Percentiles rank a stretch among this genome's conserved stretches.
Evolutionary conservation across 2,797 vertebrate species (phyloP).

Genomic region (Circus cinereus): DNA sequence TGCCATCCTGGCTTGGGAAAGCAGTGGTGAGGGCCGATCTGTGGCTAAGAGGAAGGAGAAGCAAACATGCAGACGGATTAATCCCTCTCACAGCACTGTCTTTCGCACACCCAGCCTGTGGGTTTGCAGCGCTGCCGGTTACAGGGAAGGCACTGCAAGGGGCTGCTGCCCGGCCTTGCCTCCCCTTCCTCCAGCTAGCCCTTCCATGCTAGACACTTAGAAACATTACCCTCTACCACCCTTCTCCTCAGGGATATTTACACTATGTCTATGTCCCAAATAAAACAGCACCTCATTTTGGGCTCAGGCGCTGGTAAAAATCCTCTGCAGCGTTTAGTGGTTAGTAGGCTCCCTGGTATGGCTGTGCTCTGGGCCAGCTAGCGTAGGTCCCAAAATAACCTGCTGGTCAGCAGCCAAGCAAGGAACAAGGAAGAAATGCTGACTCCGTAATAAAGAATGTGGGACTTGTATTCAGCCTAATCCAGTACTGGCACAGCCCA

Average conservation of each 20-base stretch:
- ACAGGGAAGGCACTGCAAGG: background rate
- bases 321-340: background rate
- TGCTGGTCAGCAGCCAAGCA: slow-evolving; percentile 43
- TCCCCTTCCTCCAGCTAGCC: background rate
- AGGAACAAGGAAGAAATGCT: slow-evolving; percentile 50
- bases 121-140: rapidly evolving
- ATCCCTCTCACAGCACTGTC: background rate
- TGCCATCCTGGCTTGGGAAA: background rate
- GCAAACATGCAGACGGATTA: background rate
- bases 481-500: background rate
- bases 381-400: slow-evolving; percentile 52
- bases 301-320: background rate
- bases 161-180: background rate
- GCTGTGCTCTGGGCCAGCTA: slow-evolving; percentile 7
- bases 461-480: background rate
- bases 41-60: background rate
- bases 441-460: slow-evolving; percentile 39
- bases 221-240: background rate
- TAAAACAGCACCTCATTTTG: background rate
- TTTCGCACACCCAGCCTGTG: background rate
- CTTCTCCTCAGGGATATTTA: background rate
- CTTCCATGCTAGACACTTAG: background rate
- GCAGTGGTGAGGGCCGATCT: rapidly evolving
- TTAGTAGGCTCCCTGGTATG: background rate
- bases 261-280: background rate